These are phyloP conservation scores for Urosaurus nigricauda DNA, from an alignment of 2,797 vertebrate genomes.

Conservation along the genomic window DNA sequence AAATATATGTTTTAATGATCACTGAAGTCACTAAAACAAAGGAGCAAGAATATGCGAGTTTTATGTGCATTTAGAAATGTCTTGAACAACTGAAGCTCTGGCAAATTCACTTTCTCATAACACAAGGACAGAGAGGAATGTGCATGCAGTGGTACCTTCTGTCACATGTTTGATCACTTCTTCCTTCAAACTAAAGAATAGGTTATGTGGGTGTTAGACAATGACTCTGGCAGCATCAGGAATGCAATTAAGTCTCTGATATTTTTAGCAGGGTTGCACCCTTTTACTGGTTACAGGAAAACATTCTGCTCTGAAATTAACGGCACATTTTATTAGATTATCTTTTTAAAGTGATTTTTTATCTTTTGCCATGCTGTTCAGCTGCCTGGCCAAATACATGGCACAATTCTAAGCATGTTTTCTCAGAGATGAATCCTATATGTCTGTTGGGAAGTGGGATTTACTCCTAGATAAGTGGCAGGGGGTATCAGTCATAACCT, in stretches of 20 bases:
- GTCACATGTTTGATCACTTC: constrained; percentile 46
- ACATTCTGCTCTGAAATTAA: constrained; percentile 33
- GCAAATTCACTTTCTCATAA: neutral
- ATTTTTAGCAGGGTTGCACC: constrained; percentile 49
- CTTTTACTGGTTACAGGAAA: constrained; percentile 45
- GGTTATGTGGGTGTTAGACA: constrained; percentile 51
- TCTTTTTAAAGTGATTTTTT: constrained; percentile 7
- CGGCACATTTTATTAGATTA: neutral
- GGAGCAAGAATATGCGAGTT: neutral
- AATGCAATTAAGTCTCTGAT: constrained; percentile 45
- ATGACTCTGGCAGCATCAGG: constrained; percentile 41
- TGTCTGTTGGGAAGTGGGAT: neutral
- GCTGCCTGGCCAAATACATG: neutral
- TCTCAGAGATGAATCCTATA: neutral
- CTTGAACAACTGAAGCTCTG: neutral
- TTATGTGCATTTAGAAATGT: neutral
- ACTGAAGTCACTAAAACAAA: neutral
- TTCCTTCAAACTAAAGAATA: constrained; percentile 47
- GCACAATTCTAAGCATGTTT: neutral
- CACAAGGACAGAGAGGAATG: neutral
- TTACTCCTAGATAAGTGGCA: neutral
- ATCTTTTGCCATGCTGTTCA: neutral
- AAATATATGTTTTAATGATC: neutral
- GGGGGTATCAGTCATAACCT: neutral
- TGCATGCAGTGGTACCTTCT: constrained; percentile 10